phyloP scores from a whole-genome alignment of 2,113 vertebrate genomes.

The Cebus imitator region DNA sequence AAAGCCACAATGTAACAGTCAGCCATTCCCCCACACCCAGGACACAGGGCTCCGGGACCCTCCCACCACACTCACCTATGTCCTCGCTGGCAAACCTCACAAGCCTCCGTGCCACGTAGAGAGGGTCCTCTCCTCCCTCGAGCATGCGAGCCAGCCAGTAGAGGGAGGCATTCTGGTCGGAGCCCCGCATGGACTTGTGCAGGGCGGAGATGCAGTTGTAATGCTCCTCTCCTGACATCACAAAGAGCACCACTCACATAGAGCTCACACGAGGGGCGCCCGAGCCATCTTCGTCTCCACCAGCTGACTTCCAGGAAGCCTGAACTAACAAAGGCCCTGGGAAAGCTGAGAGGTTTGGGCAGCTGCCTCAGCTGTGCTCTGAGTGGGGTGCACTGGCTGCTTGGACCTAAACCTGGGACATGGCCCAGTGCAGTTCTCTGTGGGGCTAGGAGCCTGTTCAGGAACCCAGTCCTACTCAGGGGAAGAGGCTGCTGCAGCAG shows the following conservation, averaged over 20 bases:
- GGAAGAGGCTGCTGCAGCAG: neutral
- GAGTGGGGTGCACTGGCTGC: neutral
- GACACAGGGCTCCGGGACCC: neutral
- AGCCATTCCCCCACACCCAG: fast-evolving
- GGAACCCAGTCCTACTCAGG: neutral
- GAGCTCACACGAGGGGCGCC: neutral
- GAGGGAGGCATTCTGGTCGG: slow-evolving; percentile 93
- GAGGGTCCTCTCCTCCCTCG: slow-evolving; percentile 95
- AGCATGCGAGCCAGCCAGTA: slow-evolving; percentile 99
- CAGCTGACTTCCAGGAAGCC: neutral
- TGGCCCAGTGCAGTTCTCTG: neutral
- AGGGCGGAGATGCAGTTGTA: slow-evolving; percentile 98
- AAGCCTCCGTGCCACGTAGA: slow-evolving; percentile 95
- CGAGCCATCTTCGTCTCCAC: neutral
- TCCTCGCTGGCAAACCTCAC: slow-evolving; percentile 98
- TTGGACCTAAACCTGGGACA: neutral
- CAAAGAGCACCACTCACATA: neutral
- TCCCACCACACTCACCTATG: slow-evolving; percentile 87
- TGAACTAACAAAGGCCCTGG: neutral
- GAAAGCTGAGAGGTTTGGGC: neutral
- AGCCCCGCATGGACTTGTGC: slow-evolving; percentile 98
- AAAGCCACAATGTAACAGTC: neutral
- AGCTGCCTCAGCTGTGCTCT: neutral
- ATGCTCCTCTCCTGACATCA: slow-evolving; percentile 94
- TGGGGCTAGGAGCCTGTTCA: neutral